A percentile compares a stretch with the other conserved stretches of the same genome.
phyloP scores from a whole-genome alignment of 2,888 invertebrate genomes.

The Deroplatys truncata region DNA sequence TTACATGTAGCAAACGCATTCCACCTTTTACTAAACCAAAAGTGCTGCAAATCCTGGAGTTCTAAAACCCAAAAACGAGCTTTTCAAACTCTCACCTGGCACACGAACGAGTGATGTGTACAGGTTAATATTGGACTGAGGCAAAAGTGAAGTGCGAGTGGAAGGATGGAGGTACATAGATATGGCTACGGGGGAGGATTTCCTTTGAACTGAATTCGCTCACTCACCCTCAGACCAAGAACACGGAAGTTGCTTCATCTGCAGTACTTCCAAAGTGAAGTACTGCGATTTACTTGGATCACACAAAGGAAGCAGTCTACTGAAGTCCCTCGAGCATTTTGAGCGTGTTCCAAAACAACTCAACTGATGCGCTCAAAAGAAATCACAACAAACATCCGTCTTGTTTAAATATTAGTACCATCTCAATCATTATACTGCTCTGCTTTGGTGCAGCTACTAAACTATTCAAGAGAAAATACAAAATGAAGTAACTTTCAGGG shows the following conservation, averaged over 20 bases:
- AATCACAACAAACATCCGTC: background rate
- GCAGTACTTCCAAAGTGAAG: background rate
- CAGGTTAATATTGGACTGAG: background rate
- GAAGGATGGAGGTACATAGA: background rate
- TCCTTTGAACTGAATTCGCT: background rate
- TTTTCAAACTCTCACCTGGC: background rate
- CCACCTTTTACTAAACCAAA: too few relatives aligned
- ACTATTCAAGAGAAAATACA: background rate
- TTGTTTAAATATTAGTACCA: background rate
- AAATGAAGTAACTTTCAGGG: too few relatives aligned
- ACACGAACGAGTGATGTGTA: background rate
- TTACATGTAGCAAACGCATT: too few relatives aligned
- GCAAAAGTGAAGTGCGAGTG: background rate
- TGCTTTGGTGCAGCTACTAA: background rate
- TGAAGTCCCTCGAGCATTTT: background rate
- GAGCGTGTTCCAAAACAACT: background rate
- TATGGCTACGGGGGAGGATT: background rate
- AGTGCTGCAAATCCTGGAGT: too few relatives aligned
- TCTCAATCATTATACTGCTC: background rate
- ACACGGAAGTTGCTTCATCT: background rate
- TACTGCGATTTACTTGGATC: background rate
- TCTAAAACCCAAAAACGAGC: background rate
- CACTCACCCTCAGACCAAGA: background rate
- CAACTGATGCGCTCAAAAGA: background rate
- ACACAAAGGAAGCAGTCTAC: background rate